Evolutionary conservation across 2,888 invertebrate genomes (phyloP), one percentile per base, ranked within the genome.

Genomic region (Steinernema scapterisci): DNA sequence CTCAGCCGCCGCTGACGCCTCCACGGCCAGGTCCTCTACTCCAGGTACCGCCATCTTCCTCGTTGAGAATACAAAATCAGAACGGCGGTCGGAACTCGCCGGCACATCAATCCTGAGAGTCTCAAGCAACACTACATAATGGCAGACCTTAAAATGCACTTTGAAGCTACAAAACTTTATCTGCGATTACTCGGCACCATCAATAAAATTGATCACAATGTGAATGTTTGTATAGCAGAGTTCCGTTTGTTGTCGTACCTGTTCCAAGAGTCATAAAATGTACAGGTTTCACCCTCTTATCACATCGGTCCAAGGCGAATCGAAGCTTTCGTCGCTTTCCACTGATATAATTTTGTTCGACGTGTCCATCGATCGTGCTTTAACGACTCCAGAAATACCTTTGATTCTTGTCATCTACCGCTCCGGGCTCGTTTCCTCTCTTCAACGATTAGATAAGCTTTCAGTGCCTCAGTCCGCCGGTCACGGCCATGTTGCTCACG

Each of bases 1-100:
- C 70, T 25, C 71, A 73, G 6, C 73, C 72, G 2, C 51, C 74
- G 11, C 73, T 73, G 31, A 77, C 73, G 27, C 73, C 54, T 0
- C 63, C 63, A 9, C 63, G 63, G 16, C 23, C 27, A 27, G 19
- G 63, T 2, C 63, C 63, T 5, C 63, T 63, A 5, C 31, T 63
- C 2, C 63, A 63, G 25, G 63, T 63, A 6, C 63, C 63, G 1
- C 63, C 11, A 31, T 27, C 63, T 7, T 63, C 63, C 7, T 63
- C 63, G 5, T 31, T 63, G 31, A 63, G 63, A 31, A 31, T 63
- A 63, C 63, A 63, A 63, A 63, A 63, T 3, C 31, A 27, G 7
- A 31, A 16, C 38, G 25, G 16, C 7, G 63, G 63, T 3, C 27
- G 63, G 19, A 25, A 31, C 27, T 31, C 63, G 13, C 63, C 63